These are phyloP conservation scores for Cecropterus lyciades DNA, from an alignment of 1,140 invertebrate genomes.

Conservation along the genomic window DNA sequence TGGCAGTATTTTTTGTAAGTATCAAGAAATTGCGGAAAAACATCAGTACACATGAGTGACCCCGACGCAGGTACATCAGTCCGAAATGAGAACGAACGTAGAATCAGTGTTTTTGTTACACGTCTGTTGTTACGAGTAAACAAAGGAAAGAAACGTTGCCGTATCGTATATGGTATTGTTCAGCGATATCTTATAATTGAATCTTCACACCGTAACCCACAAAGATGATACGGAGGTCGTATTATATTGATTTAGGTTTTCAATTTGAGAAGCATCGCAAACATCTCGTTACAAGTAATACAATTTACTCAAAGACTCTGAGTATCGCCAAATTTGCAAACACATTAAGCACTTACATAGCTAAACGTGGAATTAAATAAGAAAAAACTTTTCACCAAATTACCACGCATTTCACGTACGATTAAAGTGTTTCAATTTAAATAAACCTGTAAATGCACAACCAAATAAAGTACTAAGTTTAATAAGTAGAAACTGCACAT, in stretches of 20 bases:
- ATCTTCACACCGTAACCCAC: constrained; percentile 64
- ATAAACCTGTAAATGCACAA: neutral
- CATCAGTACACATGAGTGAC: constrained; percentile 35
- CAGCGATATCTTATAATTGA: constrained; percentile 70
- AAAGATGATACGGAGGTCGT: constrained; percentile 30
- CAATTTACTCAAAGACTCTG: constrained; percentile 2
- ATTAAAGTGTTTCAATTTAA: neutral
- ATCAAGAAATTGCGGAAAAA: constrained; percentile 36
- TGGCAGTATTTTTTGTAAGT: neutral
- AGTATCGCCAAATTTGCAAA: neutral
- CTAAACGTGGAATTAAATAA: neutral
- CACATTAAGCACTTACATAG: neutral
- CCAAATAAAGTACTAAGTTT: constrained; percentile 9
- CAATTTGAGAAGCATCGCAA: constrained; percentile 10
- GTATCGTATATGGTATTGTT: constrained; percentile 64
- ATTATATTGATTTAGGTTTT: constrained; percentile 21
- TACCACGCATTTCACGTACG: neutral
- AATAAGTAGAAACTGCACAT: constrained; percentile 17
- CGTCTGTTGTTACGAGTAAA: constrained; percentile 59
- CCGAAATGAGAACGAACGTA: constrained; percentile 57
- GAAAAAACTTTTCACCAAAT: neutral
- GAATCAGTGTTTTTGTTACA: constrained; percentile 58
- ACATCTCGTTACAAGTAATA: neutral
- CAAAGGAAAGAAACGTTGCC: constrained; percentile 63
- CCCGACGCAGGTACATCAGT: constrained; percentile 29